Conservation (phyloP, 2,797 vertebrate species). For the Loriculus beryllinus region DNA sequence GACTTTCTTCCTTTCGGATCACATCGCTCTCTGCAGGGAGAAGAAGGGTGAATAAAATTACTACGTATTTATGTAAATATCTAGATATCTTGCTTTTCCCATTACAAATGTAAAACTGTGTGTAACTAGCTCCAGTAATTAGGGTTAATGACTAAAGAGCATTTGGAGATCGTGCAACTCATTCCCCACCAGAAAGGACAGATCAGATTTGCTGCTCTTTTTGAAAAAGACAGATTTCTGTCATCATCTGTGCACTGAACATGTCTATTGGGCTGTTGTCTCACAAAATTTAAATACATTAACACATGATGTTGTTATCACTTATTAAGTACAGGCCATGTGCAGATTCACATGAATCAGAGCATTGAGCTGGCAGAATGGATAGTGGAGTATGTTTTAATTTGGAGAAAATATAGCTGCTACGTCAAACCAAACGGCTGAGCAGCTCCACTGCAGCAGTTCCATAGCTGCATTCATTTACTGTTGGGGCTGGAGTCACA, state of each 20-base stretch:
- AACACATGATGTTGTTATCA: neutral
- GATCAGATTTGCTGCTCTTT: neutral
- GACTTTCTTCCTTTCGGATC: neutral
- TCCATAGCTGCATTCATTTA: neutral
- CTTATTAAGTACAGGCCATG: neutral
- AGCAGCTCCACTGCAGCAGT: neutral
- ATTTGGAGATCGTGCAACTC: neutral
- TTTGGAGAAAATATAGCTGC: neutral
- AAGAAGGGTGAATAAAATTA: neutral
- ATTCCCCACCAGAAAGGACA: neutral
- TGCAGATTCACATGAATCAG: neutral
- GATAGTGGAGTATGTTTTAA: neutral
- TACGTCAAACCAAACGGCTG: neutral
- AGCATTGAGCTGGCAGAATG: neutral
- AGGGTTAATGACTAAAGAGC: slow-evolving; percentile 19
- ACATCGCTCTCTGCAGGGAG: neutral
- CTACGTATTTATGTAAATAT: neutral
- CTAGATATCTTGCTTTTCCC: neutral
- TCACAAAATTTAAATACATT: neutral
- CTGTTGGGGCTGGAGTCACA: neutral
- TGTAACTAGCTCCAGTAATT: neutral
- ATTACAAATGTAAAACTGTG: neutral
- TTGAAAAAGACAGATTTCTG: neutral
- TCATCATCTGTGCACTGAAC: neutral
- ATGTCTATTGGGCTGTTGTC: neutral